Evolutionary conservation across 2,113 vertebrate genomes (phyloP).

Genomic region (Otis tarda): DNA sequence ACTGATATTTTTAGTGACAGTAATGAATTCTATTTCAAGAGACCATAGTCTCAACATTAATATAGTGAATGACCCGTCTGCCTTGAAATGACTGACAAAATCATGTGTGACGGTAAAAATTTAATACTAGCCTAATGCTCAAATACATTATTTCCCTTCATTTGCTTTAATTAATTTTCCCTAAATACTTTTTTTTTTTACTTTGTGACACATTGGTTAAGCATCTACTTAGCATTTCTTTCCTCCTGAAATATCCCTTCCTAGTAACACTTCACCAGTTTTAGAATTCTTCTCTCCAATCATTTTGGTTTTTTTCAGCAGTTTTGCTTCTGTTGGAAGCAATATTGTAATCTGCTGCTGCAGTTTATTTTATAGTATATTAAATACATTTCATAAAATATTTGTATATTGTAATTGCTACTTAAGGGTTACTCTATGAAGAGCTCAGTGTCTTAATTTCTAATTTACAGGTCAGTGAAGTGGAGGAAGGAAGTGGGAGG

Average conservation of each 20-base stretch:
- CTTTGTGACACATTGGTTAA: neutral
- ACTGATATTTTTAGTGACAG: neutral
- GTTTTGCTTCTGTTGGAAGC: neutral
- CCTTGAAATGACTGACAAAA: conserved; percentile 21
- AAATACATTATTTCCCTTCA: neutral
- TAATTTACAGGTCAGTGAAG: neutral
- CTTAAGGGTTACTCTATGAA: neutral
- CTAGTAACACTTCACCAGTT: fast-evolving
- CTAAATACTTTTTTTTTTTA: neutral
- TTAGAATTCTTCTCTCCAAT: neutral
- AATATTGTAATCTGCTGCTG: neutral
- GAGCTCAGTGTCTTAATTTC: neutral
- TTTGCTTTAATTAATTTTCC: neutral
- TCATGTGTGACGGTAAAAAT: neutral
- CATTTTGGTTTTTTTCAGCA: neutral
- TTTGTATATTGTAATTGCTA: neutral
- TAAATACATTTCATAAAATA: neutral
- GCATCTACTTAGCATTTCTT: neutral
- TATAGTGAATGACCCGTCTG: neutral
- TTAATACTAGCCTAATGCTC: neutral
- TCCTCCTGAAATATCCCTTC: neutral
- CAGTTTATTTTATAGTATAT: neutral
- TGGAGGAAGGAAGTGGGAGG: neutral
- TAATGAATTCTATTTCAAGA: neutral
- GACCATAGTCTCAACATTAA: neutral